Percentiles rank a stretch among this genome's conserved stretches.
Evolutionary conservation across 2,113 vertebrate genomes (phyloP).

Genomic region (Romanogobio albipinnatus): DNA sequence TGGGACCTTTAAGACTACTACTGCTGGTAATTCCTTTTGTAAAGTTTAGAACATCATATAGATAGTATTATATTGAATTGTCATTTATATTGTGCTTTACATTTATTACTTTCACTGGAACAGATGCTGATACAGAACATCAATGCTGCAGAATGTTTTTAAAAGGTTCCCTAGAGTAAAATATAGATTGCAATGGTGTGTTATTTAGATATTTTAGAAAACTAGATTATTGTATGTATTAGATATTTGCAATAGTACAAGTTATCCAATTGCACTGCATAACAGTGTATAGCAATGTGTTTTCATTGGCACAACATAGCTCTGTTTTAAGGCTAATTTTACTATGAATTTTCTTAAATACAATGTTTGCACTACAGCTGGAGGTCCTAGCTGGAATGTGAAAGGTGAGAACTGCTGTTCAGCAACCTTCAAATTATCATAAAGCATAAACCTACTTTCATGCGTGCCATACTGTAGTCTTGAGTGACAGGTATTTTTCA

Average conservation of each 20-base stretch:
- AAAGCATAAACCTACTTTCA: slow-evolving; percentile 73
- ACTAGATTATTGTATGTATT: slow-evolving; percentile 68
- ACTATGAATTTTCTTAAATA: slow-evolving; percentile 62
- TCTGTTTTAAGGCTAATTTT: slow-evolving; percentile 57
- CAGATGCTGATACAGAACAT: background rate
- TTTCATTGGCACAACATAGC: slow-evolving; percentile 16
- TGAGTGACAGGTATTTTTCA: slow-evolving; percentile 69
- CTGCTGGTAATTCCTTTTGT: background rate
- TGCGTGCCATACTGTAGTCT: slow-evolving; percentile 69
- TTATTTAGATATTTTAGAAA: background rate
- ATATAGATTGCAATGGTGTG: background rate
- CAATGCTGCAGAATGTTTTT: background rate
- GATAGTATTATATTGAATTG: background rate
- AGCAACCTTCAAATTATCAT: slow-evolving; percentile 69
- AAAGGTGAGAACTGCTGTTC: slow-evolving; percentile 77
- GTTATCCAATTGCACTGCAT: background rate
- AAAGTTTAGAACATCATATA: background rate
- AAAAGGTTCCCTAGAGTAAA: background rate
- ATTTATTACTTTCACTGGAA: background rate
- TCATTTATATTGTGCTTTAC: background rate
- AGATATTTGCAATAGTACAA: slow-evolving; percentile 30
- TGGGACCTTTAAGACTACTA: background rate
- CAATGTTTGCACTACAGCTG: slow-evolving; percentile 80
- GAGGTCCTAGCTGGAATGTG: slow-evolving; percentile 83
- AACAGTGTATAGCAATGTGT: background rate